Base-by-base conservation (phyloP, 2,113 vertebrate species). In the Labeo catla region DNA sequence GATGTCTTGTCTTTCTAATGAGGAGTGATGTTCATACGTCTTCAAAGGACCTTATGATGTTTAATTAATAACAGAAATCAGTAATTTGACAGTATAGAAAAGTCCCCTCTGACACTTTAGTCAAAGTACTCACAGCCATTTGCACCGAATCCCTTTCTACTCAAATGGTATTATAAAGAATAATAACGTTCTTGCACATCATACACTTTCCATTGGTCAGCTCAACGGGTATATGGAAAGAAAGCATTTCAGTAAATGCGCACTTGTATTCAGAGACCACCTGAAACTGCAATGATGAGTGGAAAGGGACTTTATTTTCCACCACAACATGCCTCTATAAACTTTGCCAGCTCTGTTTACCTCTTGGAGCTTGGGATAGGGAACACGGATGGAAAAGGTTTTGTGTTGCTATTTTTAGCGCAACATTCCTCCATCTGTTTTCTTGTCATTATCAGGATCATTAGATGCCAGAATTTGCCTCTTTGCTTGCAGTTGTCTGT, bases 61-160 rank as follows among this genome's bases (percentile, higher is more conserved):
- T 89, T 94, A 93, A 95, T 94, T 93, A 93, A 94, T 94, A 94
- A 93, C 94, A 94, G 91, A 93, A 94, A 93, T 94, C 86, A 86
- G 87, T 91, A 39, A 92, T 91, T 94, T 91, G 65, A 92, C 92
- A 92, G 93, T 90, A 91, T 86, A 93, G 88, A 90, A 91, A 91
- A 91, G 90, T 91, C 91, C 84, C 90, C 88, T 88, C 10, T 21
- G 70, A 9, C 39, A 87, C 89, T n/a, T 61, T 61, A 61, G 8
- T n/a, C 21, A 21, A 61, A 61, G 57, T 28, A 11, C 36, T 72
- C 39, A 70, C 66, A 70, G 39, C 3, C 34, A 61, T 8, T n/a
- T 19, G 34, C 34, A 70, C 34, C 13, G 7, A 36, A 68, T 43
- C 13, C 3, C 15, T 43, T 74, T 74, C 72, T n/a, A 49, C 79